These are phyloP conservation scores for Xanthia togata DNA, from an alignment of 2,888 invertebrate genomes.

Conservation along the genomic window DNA sequence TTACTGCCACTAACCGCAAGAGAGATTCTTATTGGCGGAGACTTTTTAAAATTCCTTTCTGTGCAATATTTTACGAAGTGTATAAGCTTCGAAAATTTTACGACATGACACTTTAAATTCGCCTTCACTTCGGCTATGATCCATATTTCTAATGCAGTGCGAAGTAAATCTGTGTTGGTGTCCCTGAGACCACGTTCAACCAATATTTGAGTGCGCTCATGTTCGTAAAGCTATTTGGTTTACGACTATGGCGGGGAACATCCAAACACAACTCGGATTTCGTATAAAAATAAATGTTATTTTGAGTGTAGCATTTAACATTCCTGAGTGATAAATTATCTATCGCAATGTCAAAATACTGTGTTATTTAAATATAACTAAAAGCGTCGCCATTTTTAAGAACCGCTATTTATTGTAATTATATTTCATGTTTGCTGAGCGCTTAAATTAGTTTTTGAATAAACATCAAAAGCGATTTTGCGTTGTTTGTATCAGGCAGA, in stretches of 20 bases:
- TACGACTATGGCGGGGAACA: conserved; percentile 74
- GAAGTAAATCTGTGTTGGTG: conserved; percentile 78
- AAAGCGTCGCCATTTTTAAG: conserved; percentile 22
- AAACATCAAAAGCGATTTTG: conserved; percentile 47
- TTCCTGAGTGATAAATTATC: conserved; percentile 30
- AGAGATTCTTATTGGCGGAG: conserved; percentile 25
- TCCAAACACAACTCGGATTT: conserved; percentile 70
- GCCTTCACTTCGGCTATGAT: conserved; percentile 62
- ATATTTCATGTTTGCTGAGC: conserved; percentile 40
- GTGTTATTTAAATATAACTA: conserved; percentile 26
- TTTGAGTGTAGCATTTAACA: conserved; percentile 62
- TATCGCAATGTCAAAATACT: conserved; percentile 9
- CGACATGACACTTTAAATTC: conserved; percentile 48
- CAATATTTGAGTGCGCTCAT: conserved; percentile 84
- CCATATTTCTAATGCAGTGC: conserved; percentile 74
- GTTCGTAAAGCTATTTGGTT: conserved; percentile 82
- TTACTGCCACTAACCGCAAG: conserved; percentile 32
- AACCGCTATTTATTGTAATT: conserved; percentile 46
- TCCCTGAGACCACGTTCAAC: conserved; percentile 83
- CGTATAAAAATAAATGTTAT: conserved; percentile 67
- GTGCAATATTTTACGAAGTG: conserved; percentile 45
- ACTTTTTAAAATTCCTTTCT: conserved; percentile 37
- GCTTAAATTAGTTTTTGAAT: conserved; percentile 58
- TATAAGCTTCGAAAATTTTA: conserved; percentile 39
- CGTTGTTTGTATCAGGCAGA: conserved; percentile 41